Base-by-base conservation (phyloP, 1,140 invertebrate species). In the Mylabris phalerata region DNA sequence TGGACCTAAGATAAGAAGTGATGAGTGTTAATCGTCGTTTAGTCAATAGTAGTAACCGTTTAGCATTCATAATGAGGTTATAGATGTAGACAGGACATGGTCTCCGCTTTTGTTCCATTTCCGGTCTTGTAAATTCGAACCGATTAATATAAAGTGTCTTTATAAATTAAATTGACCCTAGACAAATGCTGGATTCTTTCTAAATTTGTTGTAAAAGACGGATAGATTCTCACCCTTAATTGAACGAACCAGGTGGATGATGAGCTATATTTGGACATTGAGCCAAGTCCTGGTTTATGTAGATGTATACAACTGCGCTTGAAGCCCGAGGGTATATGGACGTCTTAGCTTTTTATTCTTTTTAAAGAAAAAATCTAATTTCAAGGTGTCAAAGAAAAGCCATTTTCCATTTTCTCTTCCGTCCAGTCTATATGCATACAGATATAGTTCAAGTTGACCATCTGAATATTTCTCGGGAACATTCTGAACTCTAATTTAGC, bases 371-470 rank as follows among this genome's bases (percentile, higher is more conserved):
- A 73, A 74, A 74, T 74, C 71, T 74, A 74, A 74, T 74, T 74
- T 73, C 67, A 66, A 73, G 71, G 73, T 73, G 73, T 74, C 73
- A 73, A 73, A 74, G 73, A 73, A 73, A 73, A 73, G 71, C 71
- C 70, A 72, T 74, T 72, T 72, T 69, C 71, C 69, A 68, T 71
- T 70, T 67, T 68, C 67, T 62, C 54, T 58, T 55, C 54, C 65
- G 65, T 66, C 68, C 69, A 68, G 64, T 72, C 67, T 70, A 70
- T 72, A 70, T 72, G 67, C 67, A 71, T 70, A 69, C 63, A 70
- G 65, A 71, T 71, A 60, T 61, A 58, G 60, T 51, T 67, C 59
- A 57, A 65, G 66, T 70, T 69, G 68, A 71, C 68, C 68, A 67
- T 64, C 56, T 49, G 59, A 68, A 71, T 65, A 65, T 65, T 60